Conservation (phyloP, 2,797 vertebrate genomes). For the Hoplostethus atlanticus region DNA sequence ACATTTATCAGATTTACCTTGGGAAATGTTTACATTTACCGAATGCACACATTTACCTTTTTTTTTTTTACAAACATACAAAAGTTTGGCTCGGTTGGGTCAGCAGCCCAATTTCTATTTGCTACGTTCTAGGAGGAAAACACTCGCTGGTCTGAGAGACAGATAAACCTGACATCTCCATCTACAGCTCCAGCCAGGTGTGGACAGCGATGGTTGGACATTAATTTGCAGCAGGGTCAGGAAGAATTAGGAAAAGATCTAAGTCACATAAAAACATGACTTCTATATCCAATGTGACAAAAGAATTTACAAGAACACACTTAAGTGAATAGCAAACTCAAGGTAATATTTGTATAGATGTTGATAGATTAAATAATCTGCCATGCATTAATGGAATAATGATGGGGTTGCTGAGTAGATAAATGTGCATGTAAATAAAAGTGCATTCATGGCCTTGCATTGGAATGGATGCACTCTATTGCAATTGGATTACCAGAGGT, state of each 20-base stretch:
- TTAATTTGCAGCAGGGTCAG: slow-evolving; percentile 54
- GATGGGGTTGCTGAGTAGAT: slow-evolving; percentile 79
- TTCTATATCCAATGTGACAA: slow-evolving; percentile 31
- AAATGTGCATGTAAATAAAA: slow-evolving; percentile 84
- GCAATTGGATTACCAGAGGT: slow-evolving; percentile 71
- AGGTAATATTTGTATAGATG: slow-evolving; percentile 67
- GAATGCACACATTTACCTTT: too few relatives aligned
- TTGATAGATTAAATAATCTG: slow-evolving; percentile 77
- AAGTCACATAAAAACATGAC: slow-evolving; percentile 7
- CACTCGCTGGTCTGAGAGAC: slow-evolving; percentile 36
- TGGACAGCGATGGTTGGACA: slow-evolving; percentile 51
- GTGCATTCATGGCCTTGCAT: slow-evolving; percentile 83
- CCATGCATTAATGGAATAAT: slow-evolving; percentile 83
- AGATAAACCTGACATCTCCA: slow-evolving; percentile 26
- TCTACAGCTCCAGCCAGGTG: slow-evolving; percentile 64
- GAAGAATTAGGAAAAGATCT: slow-evolving; percentile 3
- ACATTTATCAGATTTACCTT: too few relatives aligned
- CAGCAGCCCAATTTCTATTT: slow-evolving; percentile 53
- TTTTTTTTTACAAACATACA: background rate
- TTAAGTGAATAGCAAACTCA: slow-evolving; percentile 51
- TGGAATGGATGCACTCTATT: slow-evolving; percentile 81
- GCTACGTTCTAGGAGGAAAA: slow-evolving; percentile 40
- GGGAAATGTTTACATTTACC: too few relatives aligned
- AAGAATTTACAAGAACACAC: slow-evolving; percentile 26
- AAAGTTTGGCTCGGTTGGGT: slow-evolving; percentile 52